phyloP scores from a whole-genome alignment of 2,888 invertebrate genomes.

The Lottia scabra region DNA sequence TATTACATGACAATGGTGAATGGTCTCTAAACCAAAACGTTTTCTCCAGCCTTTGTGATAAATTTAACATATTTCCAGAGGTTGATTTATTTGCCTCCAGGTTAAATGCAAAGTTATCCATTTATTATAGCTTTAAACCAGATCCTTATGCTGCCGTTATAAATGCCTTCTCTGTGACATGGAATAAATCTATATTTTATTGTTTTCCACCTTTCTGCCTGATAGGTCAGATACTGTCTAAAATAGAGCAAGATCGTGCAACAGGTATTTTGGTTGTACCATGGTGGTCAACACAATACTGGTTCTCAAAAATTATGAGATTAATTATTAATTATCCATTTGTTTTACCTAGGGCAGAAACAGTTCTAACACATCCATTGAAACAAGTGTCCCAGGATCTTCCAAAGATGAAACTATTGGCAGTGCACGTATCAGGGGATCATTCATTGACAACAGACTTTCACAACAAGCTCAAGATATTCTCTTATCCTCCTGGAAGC shows the following conservation, averaged over 20 bases:
- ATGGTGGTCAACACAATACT: slow-evolving; percentile 23
- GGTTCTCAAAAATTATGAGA: slow-evolving; percentile 24
- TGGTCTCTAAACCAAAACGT: slow-evolving; percentile 11
- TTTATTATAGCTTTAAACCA: slow-evolving; percentile 12
- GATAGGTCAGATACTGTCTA: slow-evolving; percentile 13
- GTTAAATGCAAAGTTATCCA: slow-evolving; percentile 11
- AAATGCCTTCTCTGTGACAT: slow-evolving; percentile 16
- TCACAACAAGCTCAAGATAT: background rate
- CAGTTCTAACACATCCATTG: background rate
- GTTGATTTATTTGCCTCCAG: slow-evolving; percentile 20
- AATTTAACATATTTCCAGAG: background rate
- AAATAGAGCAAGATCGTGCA: slow-evolving; percentile 14
- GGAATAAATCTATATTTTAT: slow-evolving; percentile 17
- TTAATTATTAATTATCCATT: background rate
- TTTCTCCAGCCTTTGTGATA: background rate
- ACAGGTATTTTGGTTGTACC: slow-evolving; percentile 19
- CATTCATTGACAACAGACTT: background rate
- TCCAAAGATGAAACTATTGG: slow-evolving; percentile 9
- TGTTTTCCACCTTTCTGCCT: slow-evolving; percentile 25
- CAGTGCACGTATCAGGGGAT: slow-evolving; percentile 5
- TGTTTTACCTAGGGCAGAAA: background rate
- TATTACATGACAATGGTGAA: background rate
- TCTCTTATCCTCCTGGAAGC: too few relatives aligned
- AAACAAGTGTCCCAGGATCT: background rate
- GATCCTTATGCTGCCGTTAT: slow-evolving; percentile 18